Conservation (phyloP, 2,888 invertebrate genomes). For the Zygaena filipendulae region DNA sequence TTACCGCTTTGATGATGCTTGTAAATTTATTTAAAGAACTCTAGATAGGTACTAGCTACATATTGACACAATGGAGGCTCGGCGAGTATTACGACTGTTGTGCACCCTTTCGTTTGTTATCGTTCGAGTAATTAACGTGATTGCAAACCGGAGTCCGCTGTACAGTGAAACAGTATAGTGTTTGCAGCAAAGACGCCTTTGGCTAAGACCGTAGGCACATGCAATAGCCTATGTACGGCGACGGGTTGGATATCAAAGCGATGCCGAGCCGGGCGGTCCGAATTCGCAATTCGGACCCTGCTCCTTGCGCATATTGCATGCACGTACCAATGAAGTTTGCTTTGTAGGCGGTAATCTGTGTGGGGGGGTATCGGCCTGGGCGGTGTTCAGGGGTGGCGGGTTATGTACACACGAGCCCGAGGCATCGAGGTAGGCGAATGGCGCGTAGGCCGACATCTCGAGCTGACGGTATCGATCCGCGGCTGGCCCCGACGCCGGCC, state of each 20-base stretch:
- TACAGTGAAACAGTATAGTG: conserved; percentile 25
- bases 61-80: no score
- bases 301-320: conserved; percentile 69
- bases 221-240: conserved; percentile 38
- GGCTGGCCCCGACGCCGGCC: conserved; percentile 36
- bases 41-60: no score
- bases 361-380: conserved; percentile 57
- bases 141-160: conserved; percentile 29
- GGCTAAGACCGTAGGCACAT: conserved; percentile 30
- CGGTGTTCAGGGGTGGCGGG: conserved; percentile 57
- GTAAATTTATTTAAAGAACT: no score
- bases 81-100: no score
- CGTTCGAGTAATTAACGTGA: conserved; percentile 45
- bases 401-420: conserved; percentile 66
- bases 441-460: conserved; percentile 65
- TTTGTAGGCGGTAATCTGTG: conserved; percentile 68
- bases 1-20: no score
- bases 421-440: conserved; percentile 69
- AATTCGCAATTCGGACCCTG: conserved; percentile 51
- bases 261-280: conserved; percentile 38
- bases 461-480: conserved; percentile 59
- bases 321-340: conserved; percentile 69
- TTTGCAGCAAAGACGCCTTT: conserved; percentile 34
- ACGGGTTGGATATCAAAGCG: conserved; percentile 56
- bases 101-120: conserved; percentile 23